A percentile compares a stretch with the other conserved stretches of the same genome.
These are phyloP conservation scores for Pterostichus niger DNA, from an alignment of 2,888 invertebrate genomes.

Conservation along the genomic window DNA sequence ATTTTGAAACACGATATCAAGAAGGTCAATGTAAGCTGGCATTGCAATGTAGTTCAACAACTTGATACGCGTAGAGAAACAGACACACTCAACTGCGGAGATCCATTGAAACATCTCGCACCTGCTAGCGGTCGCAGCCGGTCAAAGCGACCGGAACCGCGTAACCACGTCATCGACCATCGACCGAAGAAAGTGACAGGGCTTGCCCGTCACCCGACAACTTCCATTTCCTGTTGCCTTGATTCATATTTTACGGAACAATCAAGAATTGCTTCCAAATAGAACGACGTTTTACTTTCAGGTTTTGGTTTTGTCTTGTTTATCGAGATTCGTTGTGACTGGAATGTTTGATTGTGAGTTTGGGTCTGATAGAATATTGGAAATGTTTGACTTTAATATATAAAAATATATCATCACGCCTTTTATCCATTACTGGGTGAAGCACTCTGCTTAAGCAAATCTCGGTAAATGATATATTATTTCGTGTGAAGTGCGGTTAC, in stretches of 20 bases:
- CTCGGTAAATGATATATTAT: no score
- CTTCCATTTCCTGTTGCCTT: conserved; percentile 50
- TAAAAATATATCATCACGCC: neutral
- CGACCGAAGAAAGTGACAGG: conserved; percentile 49
- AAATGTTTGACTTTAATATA: no score
- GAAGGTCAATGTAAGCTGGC: no score
- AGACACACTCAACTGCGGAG: no score
- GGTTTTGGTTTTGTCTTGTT: conserved; percentile 21
- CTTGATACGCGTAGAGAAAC: no score
- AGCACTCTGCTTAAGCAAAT: no score
- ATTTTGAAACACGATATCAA: no score
- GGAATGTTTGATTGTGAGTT: neutral
- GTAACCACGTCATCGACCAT: conserved; percentile 39
- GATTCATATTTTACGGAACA: conserved; percentile 53
- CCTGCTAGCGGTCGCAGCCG: conserved; percentile 17
- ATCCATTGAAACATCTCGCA: conserved; percentile 15
- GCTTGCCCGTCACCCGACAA: conserved; percentile 11
- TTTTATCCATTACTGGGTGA: no score
- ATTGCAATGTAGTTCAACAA: no score
- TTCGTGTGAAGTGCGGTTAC: no score
- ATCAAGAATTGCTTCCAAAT: conserved; percentile 3
- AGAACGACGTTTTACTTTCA: conserved; percentile 8
- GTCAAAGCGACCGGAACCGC: conserved; percentile 31
- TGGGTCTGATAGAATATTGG: no score
- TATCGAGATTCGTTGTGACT: neutral